A percentile compares a stretch with the other conserved stretches of the same genome.
phyloP scores from a whole-genome alignment of 2,797 vertebrate species.

The Siniperca scherzeri region DNA sequence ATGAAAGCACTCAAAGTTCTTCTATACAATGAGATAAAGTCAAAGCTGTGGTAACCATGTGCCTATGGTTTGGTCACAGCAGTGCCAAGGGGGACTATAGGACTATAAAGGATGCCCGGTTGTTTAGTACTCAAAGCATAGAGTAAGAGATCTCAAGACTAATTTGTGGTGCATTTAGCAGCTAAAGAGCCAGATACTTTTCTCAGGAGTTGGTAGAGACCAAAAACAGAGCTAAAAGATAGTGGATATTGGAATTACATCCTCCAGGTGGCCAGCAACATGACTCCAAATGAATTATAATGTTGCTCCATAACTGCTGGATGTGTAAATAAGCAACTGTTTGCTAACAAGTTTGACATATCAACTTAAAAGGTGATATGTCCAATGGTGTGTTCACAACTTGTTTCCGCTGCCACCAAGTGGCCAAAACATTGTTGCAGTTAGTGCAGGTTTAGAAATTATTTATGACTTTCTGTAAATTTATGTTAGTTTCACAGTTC shows the following conservation, averaged over 20 bases:
- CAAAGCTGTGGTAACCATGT: neutral
- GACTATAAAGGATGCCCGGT: neutral
- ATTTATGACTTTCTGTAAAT: neutral
- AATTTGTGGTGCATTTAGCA: neutral
- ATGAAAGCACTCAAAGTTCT: neutral
- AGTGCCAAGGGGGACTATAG: neutral
- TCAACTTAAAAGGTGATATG: neutral
- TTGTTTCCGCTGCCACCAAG: neutral
- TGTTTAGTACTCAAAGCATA: neutral
- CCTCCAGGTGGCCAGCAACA: neutral
- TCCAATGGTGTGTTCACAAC: neutral
- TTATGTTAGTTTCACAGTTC: neutral
- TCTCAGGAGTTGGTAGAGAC: neutral
- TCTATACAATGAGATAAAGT: neutral
- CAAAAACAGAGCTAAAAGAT: neutral
- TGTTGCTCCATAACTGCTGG: neutral
- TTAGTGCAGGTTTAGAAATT: neutral
- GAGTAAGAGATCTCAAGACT: neutral
- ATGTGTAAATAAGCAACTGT: conserved; percentile 4
- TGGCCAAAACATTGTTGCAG: neutral
- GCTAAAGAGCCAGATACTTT: neutral
- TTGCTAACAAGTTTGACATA: neutral
- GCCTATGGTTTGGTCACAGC: neutral
- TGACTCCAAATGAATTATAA: neutral
- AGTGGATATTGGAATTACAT: neutral